Evolutionary conservation across 2,888 invertebrate genomes (phyloP).

Genomic region (Dorcus hopei): DNA sequence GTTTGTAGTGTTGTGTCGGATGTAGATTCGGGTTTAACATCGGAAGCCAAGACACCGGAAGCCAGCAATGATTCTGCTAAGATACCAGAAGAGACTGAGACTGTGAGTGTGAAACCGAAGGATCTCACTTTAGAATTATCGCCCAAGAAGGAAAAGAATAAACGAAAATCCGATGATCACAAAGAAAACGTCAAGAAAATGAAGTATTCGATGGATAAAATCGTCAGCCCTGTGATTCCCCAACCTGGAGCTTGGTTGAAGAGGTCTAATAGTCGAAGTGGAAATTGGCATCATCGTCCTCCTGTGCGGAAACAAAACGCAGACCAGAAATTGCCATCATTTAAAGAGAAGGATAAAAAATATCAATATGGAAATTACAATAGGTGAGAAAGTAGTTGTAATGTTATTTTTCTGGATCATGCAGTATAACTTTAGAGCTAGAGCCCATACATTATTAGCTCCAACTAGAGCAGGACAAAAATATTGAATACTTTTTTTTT

Average conservation of each 20-base stretch:
- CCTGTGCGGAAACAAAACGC: conserved; percentile 47
- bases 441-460: too few species aligned
- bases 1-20: conserved; percentile 23
- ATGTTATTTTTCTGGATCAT: too few species aligned
- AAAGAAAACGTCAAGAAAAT: conserved; percentile 59
- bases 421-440: too few species aligned
- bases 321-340: conserved; percentile 58
- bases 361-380: conserved; percentile 97
- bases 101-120: conserved; percentile 37
- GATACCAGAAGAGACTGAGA: conserved; percentile 37
- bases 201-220: conserved; percentile 76
- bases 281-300: conserved; percentile 40
- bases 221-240: conserved; percentile 88
- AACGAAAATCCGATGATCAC: conserved; percentile 57
- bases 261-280: conserved; percentile 45
- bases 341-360: conserved; percentile 71
- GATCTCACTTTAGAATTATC: conserved; percentile 37
- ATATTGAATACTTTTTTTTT: too few species aligned
- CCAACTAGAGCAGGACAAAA: too few species aligned
- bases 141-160: conserved; percentile 54
- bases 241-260: conserved; percentile 82
- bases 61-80: conserved; percentile 45
- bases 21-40: conserved; percentile 8
- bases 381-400: conserved; percentile 51
- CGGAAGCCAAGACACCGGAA: conserved; percentile 51